Evolutionary conservation across 2,888 invertebrate species (phyloP).

Genomic region (Pantelozetes paolii): DNA sequence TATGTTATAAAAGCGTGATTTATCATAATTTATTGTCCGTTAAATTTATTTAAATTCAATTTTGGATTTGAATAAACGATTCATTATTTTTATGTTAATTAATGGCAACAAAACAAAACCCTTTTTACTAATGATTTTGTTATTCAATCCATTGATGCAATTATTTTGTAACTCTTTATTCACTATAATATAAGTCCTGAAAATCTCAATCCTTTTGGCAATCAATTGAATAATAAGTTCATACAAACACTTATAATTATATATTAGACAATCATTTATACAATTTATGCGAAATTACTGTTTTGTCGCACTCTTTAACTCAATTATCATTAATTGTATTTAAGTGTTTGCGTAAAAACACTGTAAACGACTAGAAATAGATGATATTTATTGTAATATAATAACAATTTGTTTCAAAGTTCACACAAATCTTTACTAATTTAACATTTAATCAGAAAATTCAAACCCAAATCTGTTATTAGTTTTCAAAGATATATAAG

Average conservation of each 20-base stretch:
- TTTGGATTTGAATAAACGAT: not conserved
- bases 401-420: too few species aligned
- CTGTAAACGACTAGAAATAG: too few species aligned
- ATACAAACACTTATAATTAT: not conserved
- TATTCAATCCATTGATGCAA: not conserved
- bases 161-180: not conserved
- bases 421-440: too few species aligned
- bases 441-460: too few species aligned
- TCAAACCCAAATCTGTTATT: too few species aligned
- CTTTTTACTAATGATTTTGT: not conserved
- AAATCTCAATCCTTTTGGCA: not conserved
- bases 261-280: not conserved
- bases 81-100: not conserved
- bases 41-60: not conserved
- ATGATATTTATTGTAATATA: too few species aligned
- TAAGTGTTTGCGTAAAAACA: too few species aligned
- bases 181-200: not conserved
- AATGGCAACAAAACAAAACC: not conserved
- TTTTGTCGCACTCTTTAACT: not conserved
- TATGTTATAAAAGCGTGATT: not conserved
- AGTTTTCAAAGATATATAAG: too few species aligned
- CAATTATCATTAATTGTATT: not conserved
- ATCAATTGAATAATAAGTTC: not conserved
- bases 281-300: not conserved
- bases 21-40: constrained; percentile 2